Conservation (phyloP, 2,113 vertebrate species). For the Nipponia nippon region DNA sequence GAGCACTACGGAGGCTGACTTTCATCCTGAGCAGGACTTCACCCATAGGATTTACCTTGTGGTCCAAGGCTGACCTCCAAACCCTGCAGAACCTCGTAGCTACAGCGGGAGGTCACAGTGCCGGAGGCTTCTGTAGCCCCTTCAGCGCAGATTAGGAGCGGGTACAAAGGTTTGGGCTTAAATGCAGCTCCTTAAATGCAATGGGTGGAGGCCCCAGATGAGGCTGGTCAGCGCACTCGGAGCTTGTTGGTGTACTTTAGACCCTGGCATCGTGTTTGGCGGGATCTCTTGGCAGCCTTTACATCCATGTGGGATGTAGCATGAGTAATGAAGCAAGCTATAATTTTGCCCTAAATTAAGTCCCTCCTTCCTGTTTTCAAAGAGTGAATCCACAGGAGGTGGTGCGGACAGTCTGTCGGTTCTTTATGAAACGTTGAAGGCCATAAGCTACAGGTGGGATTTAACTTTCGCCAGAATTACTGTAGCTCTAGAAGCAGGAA, state of each 20-base stretch:
- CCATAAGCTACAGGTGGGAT: not conserved
- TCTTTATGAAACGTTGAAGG: not conserved
- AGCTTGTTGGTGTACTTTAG: not conserved
- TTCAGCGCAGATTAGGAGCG: not conserved
- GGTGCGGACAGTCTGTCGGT: not conserved
- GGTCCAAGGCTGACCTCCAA: not conserved
- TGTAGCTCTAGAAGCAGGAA: not conserved
- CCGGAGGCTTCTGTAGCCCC: not conserved
- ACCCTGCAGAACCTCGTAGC: not conserved
- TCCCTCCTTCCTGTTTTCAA: conserved; percentile 23
- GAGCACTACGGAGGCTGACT: not conserved
- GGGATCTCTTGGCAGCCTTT: not conserved
- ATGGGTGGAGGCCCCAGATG: not conserved
- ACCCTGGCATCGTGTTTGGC: not conserved
- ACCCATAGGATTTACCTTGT: not conserved
- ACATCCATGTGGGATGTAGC: not conserved
- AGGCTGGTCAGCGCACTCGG: not conserved
- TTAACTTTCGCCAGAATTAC: not conserved
- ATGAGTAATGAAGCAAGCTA: conserved; percentile 10
- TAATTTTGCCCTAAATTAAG: not conserved
- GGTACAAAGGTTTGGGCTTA: not conserved
- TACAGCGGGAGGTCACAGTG: not conserved
- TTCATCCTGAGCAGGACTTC: not conserved
- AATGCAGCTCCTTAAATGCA: not conserved
- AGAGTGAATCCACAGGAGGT: not conserved